Evolutionary conservation across 1,140 invertebrate species (phyloP).

Genomic region (Macrostomum lignano): DNA sequence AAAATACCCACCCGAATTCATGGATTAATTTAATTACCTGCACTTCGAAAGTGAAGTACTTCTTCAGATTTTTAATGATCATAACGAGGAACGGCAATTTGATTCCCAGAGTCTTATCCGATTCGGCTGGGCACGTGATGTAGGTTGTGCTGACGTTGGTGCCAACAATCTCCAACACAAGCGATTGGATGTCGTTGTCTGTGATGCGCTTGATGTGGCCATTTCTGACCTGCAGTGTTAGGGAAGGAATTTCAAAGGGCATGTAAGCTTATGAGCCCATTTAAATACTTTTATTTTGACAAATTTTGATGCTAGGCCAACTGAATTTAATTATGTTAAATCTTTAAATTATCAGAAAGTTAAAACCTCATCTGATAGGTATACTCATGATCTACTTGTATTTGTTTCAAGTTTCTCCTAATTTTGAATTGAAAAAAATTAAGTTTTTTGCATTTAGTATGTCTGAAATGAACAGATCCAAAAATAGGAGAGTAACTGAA

Average conservation of each 20-base stretch:
- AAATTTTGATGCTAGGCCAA: no score
- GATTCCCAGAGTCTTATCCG: slow-evolving; percentile 83
- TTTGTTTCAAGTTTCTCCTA: no score
- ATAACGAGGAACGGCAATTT: slow-evolving; percentile 92
- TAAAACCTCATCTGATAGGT: no score
- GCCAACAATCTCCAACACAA: slow-evolving; percentile 89
- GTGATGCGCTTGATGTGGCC: slow-evolving; percentile 94
- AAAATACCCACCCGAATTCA: background rate
- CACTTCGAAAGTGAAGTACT: slow-evolving; percentile 99
- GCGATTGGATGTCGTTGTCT: slow-evolving; percentile 92
- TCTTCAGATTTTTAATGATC: slow-evolving; percentile 98
- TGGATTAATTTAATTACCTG: slow-evolving; percentile 38
- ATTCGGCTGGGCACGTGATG: slow-evolving; percentile 90
- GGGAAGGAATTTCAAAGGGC: slow-evolving; percentile 4
- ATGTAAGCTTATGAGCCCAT: no score
- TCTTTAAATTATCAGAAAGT: no score
- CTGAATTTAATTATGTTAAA: no score
- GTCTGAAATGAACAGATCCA: no score
- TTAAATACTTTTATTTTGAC: no score
- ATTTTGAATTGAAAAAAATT: no score
- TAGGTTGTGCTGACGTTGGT: slow-evolving; percentile 95
- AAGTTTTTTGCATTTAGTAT: no score
- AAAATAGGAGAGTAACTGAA: no score
- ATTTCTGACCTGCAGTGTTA: slow-evolving; percentile 50
- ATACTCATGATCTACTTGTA: no score